phyloP scores from a whole-genome alignment of 1,140 invertebrate genomes.

The Pseudomyrmex cubaensis region DNA sequence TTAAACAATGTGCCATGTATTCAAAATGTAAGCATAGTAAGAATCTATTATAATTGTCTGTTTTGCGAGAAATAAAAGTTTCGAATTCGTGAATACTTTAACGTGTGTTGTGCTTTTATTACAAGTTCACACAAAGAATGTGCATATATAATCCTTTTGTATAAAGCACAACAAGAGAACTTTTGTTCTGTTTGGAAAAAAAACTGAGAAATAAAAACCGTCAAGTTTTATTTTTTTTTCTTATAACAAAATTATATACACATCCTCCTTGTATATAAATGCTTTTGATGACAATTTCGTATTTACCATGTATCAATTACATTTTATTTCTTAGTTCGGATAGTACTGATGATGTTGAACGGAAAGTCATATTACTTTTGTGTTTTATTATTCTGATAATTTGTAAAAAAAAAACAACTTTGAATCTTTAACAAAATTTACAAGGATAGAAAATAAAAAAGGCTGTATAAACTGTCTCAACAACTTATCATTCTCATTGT shows the following conservation, averaged over 20 bases:
- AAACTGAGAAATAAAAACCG: background rate
- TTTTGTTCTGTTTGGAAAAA: slow-evolving; percentile 2
- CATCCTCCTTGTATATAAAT: background rate
- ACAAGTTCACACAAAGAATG: too few species aligned
- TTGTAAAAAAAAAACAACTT: too few species aligned
- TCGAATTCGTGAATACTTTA: background rate
- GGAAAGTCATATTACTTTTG: background rate
- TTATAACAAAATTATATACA: slow-evolving; percentile 23
- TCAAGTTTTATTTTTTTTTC: slow-evolving; percentile 17
- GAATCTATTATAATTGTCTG: background rate
- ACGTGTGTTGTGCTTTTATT: background rate
- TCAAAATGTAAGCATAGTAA: background rate
- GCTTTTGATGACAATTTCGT: background rate
- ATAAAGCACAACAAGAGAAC: background rate
- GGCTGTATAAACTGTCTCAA: slow-evolving; percentile 25
- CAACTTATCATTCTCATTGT: slow-evolving; percentile 13
- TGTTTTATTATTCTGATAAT: background rate
- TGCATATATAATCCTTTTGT: slow-evolving; percentile 10
- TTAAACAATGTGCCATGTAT: slow-evolving; percentile 9
- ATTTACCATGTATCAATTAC: background rate
- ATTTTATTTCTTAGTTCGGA: slow-evolving; percentile 9
- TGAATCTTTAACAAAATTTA: background rate
- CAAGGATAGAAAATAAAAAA: slow-evolving; percentile 2
- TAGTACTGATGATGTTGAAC: background rate
- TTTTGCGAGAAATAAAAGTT: slow-evolving; percentile 24